Base-by-base conservation (phyloP, 2,888 invertebrate genomes). In the Julus scandinavius region DNA sequence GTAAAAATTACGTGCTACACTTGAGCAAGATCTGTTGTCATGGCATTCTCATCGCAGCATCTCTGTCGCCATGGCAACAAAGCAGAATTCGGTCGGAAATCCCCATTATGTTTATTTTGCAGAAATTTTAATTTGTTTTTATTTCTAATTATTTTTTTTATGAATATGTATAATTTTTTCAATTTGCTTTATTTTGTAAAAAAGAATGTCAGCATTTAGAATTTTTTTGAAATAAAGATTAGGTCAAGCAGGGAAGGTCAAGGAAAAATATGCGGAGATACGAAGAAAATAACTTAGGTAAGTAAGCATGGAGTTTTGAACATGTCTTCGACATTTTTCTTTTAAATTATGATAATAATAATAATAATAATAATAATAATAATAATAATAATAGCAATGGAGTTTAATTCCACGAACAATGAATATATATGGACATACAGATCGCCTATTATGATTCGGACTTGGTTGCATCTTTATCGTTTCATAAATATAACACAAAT, bases 401-500 rank as follows among this genome's bases (percentile, higher is more conserved):
- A 72, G 72, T 72, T 72, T 50, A 29, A 72, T 72, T 72, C 72
- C 72, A 72, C 72, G 72, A 72, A 72, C 72, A 20, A 63, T 63
- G n/a, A 72, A 72, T 72, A 72, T 72, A 72, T 72, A 72, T 72
- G 29, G 72, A 72, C 29, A 72, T n/a, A 72, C 72, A 29, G 29
- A 29, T 72, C 29, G 72, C 29, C 72, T 72, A 72, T 72, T 72
- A 72, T 72, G 72, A 29, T 72, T 72, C 29, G 72, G 72, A 72
- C 72, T 72, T 72, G 6, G 72, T n/a, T 29, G 72, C 29, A 29
- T 72, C 29, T 29, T 72, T 29, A 72, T 29, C 72, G 29, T 29
- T 29, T 29, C 29, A 72, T 72, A 72, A 72, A 72, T 72, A 72
- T 72, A 72, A 72, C 72, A 72, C 72, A 72, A 72, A 72, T 72